Conservation (phyloP, 2,113 vertebrate genomes). For the Corvus cornix region DNA sequence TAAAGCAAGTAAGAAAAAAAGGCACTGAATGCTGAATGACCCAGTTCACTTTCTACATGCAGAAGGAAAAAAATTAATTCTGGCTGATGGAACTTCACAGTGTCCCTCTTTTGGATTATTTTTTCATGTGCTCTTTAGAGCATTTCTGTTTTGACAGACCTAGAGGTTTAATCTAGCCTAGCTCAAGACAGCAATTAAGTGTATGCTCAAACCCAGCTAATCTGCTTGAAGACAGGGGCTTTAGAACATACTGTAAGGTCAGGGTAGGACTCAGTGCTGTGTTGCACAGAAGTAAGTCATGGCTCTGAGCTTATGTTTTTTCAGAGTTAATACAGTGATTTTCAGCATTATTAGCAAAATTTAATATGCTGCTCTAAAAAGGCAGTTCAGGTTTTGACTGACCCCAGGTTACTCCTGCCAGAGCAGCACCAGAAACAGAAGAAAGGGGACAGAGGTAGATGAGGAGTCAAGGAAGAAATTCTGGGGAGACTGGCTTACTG, state of each 20-base stretch:
- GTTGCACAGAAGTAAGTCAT: not conserved
- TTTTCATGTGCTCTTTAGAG: not conserved
- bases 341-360: not conserved
- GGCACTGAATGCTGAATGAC: not conserved
- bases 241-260: not conserved
- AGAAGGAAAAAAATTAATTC: not conserved
- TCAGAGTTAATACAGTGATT: not conserved
- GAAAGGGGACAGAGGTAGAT: not conserved
- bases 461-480: not conserved
- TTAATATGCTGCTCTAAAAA: not conserved
- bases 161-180: not conserved
- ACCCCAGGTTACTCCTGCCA: not conserved
- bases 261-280: not conserved
- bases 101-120: not conserved
- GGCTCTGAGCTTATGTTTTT: not conserved
- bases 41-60: not conserved
- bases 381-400: not conserved
- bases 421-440: not conserved
- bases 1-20: slow-evolving; percentile 7
- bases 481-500: not conserved
- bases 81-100: not conserved
- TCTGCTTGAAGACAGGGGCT: not conserved
- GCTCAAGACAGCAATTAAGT: slow-evolving; percentile 10
- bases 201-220: not conserved
- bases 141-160: not conserved